phyloP scores from a whole-genome alignment of 1,140 invertebrate species.

The Metaphire vulgaris region DNA sequence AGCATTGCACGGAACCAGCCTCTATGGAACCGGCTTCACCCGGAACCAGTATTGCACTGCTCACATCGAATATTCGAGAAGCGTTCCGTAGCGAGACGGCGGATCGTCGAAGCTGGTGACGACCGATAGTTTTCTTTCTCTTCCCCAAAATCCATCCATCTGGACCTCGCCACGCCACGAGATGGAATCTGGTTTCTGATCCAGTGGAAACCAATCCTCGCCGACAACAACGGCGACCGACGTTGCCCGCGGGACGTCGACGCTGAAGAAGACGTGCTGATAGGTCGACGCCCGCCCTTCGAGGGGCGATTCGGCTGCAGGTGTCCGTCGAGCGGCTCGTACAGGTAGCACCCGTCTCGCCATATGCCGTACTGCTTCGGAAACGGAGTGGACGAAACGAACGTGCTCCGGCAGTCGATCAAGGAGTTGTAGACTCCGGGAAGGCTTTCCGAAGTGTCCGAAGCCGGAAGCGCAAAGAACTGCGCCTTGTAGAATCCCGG shows the following conservation, averaged over 20 bases:
- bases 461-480: constrained; percentile 45
- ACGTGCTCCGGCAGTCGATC: constrained; percentile 43
- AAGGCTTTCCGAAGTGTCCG: constrained; percentile 45
- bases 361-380: constrained; percentile 53
- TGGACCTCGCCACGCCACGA: constrained; percentile 41
- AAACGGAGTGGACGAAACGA: constrained; percentile 36
- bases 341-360: constrained; percentile 52
- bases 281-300: constrained; percentile 29
- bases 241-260: constrained; percentile 43
- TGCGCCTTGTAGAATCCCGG: constrained; percentile 50
- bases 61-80: constrained; percentile 46
- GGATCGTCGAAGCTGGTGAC: constrained; percentile 48
- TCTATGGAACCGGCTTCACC: no score
- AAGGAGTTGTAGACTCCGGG: constrained; percentile 51
- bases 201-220: constrained; percentile 48
- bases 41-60: no score
- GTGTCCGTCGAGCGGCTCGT: constrained; percentile 40
- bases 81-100: constrained; percentile 44
- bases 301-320: constrained; percentile 34
- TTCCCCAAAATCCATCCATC: constrained; percentile 33
- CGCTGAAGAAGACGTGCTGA: constrained; percentile 38
- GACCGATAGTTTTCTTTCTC: constrained; percentile 40
- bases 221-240: constrained; percentile 46
- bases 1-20: no score
- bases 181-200: constrained; percentile 32